phyloP scores from a whole-genome alignment of 2,113 vertebrate species.

The Benitochromis conjunctus region DNA sequence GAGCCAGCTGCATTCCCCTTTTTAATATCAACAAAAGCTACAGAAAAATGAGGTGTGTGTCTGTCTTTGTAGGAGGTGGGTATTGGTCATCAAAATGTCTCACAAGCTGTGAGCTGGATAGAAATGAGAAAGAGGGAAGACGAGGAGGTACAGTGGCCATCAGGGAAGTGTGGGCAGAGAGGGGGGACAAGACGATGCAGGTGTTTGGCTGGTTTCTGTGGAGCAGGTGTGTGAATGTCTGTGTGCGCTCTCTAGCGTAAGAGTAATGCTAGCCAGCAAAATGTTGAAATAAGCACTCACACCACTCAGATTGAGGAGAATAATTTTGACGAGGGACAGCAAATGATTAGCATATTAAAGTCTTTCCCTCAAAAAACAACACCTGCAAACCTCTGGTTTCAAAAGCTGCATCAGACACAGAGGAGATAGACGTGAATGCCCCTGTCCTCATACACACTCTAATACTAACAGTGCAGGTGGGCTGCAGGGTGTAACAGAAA shows the following conservation, averaged over 20 bases:
- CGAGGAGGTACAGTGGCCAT: constrained; percentile 20
- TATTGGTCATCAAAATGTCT: constrained; percentile 63
- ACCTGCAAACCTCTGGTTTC: constrained; percentile 60
- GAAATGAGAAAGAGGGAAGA: constrained; percentile 52
- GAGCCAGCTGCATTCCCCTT: constrained; percentile 68
- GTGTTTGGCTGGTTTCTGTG: constrained; percentile 61
- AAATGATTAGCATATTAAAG: constrained; percentile 67
- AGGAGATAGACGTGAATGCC: constrained; percentile 19
- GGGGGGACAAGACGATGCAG: constrained; percentile 62
- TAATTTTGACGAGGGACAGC: constrained; percentile 62
- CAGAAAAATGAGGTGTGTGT: constrained; percentile 11
- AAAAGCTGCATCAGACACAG: constrained; percentile 12
- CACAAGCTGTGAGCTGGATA: constrained; percentile 57
- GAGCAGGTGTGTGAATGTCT: constrained; percentile 58
- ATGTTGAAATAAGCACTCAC: constrained; percentile 55
- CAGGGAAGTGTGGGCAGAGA: constrained; percentile 49
- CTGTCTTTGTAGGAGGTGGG: constrained; percentile 10
- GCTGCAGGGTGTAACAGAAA: not conserved
- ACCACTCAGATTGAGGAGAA: constrained; percentile 51
- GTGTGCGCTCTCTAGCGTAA: not conserved
- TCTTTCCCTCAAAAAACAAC: constrained; percentile 39
- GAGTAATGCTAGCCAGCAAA: constrained; percentile 40
- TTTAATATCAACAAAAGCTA: constrained; percentile 73
- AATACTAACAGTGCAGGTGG: constrained; percentile 51
- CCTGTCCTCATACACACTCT: not conserved